Conservation (phyloP, 2,113 vertebrate genomes). For the Pseudolaguvia tuberculata region DNA sequence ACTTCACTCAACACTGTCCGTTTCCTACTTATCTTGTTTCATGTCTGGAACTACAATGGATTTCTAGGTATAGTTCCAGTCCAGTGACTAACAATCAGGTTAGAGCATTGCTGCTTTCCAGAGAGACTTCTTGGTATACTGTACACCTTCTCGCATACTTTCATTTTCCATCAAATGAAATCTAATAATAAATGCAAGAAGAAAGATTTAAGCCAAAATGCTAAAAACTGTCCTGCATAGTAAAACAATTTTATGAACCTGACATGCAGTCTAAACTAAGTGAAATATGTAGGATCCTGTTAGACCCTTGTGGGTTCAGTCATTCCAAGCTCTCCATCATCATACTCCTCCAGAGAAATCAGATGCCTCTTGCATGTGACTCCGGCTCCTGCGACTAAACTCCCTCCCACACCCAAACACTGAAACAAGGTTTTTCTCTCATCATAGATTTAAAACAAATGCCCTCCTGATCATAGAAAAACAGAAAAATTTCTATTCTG, state of each 20-base stretch:
- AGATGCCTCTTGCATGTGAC: slow-evolving; percentile 11
- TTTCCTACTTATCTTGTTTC: neutral
- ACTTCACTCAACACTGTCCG: neutral
- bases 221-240: neutral
- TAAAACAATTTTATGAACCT: neutral
- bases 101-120: neutral
- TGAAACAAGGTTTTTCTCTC: neutral
- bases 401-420: slow-evolving; percentile 10
- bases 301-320: slow-evolving; percentile 16
- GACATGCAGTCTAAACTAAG: neutral
- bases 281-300: neutral
- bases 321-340: slow-evolving; percentile 14
- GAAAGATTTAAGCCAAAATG: no score
- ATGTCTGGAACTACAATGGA: neutral
- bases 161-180: neutral
- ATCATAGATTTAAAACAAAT: neutral
- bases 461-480: neutral
- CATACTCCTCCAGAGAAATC: slow-evolving; percentile 30
- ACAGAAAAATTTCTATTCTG: neutral
- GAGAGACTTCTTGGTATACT: neutral
- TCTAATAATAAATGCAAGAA: no score
- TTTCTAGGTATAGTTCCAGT: slow-evolving; percentile 10
- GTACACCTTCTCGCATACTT: neutral
- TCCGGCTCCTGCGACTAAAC: slow-evolving; percentile 3
- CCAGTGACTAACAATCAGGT: neutral